Evolutionary conservation across 2,797 vertebrate species (phyloP).

Genomic region (Petrocephalus schoutedeni): DNA sequence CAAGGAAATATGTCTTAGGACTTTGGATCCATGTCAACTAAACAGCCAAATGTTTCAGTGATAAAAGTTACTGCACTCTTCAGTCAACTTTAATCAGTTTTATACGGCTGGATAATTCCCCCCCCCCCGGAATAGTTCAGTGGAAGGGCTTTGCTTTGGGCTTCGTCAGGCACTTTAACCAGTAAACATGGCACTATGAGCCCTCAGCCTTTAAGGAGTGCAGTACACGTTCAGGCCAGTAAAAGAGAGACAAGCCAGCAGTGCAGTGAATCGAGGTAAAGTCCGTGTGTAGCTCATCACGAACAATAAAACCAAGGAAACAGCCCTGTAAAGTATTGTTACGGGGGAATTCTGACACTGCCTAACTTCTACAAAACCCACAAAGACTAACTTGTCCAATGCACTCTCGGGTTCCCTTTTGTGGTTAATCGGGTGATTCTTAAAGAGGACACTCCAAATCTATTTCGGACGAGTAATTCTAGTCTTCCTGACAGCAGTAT

Average conservation of each 20-base stretch:
- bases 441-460: not conserved
- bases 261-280: not conserved
- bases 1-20: not conserved
- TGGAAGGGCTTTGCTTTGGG: not conserved
- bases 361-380: slow-evolving; percentile 9
- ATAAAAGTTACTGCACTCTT: not conserved
- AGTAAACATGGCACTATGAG: not conserved
- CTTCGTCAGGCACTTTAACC: not conserved
- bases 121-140: not conserved
- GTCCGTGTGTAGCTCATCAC: not conserved
- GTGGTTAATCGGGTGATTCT: not conserved
- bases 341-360: not conserved
- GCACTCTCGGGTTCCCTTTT: not conserved
- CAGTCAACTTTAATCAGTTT: not conserved
- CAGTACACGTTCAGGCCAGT: not conserved
- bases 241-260: not conserved
- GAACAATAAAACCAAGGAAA: not conserved
- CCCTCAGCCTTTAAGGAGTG: not conserved
- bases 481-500: not conserved
- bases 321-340: not conserved
- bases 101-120: not conserved
- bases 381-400: not conserved
- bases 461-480: not conserved
- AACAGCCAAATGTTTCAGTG: not conserved
- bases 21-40: not conserved